These are phyloP conservation scores for Chloebia gouldiae DNA, from an alignment of 2,113 vertebrate species.

Conservation along the genomic window DNA sequence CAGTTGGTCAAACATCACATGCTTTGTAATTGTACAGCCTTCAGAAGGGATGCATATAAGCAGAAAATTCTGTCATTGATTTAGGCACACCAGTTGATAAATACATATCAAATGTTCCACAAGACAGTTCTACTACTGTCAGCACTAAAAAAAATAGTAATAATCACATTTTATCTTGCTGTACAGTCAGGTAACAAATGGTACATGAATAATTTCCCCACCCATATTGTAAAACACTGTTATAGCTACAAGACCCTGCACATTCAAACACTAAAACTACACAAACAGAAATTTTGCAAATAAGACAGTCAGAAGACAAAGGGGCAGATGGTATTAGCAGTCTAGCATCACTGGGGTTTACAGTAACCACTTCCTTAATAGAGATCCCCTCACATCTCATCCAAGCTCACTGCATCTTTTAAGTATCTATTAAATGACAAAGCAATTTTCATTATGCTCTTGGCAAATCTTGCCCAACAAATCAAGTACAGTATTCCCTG, in stretches of 20 bases:
- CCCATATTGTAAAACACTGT: not conserved
- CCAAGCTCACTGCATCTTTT: not conserved
- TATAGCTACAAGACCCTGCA: not conserved
- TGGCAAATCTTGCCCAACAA: not conserved
- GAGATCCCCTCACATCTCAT: not conserved
- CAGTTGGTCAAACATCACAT: not conserved
- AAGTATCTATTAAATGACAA: not conserved
- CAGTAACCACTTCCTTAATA: not conserved
- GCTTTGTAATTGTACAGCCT: not conserved
- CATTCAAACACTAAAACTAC: not conserved
- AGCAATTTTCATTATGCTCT: not conserved
- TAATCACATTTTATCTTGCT: not conserved
- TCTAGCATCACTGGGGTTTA: not conserved
- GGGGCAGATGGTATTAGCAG: not conserved
- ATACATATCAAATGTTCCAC: not conserved
- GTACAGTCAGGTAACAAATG: not conserved
- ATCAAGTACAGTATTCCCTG: not conserved
- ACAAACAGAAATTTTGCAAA: not conserved
- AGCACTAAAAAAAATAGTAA: not conserved
- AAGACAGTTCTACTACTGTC: not conserved
- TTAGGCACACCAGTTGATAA: not conserved
- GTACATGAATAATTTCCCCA: not conserved
- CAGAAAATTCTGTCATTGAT: not conserved
- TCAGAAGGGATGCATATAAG: not conserved
- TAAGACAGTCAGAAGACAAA: not conserved